Conservation (phyloP, 2,888 invertebrate genomes). For the Labia minor region DNA sequence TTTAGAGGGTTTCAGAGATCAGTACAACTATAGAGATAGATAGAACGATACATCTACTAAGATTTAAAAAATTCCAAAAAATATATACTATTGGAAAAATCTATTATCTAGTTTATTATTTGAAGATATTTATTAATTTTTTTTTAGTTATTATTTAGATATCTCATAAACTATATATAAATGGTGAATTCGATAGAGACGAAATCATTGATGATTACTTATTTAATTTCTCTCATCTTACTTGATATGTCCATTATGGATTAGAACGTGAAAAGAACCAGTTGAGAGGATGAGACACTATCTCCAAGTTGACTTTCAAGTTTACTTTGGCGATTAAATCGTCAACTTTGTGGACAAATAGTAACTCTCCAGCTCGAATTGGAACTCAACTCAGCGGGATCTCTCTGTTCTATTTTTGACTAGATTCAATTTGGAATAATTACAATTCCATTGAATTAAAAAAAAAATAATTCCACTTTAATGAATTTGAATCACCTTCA, state of each 20-base stretch:
- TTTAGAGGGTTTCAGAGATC: too few relatives aligned
- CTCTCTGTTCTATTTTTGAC: background rate
- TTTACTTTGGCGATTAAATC: conserved; percentile 4
- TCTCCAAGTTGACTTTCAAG: conserved; percentile 5
- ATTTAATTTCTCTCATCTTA: background rate
- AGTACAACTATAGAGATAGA: too few relatives aligned
- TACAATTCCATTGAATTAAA: too few relatives aligned
- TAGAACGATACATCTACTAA: too few relatives aligned
- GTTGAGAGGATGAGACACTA: background rate
- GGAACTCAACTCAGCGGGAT: background rate
- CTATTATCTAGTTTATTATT: too few relatives aligned
- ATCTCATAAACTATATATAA: too few relatives aligned
- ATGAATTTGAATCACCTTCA: too few relatives aligned
- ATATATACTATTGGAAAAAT: too few relatives aligned
- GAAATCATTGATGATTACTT: background rate
- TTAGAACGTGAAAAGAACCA: background rate
- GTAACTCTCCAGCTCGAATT: background rate
- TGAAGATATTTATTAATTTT: too few relatives aligned
- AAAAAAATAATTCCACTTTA: too few relatives aligned
- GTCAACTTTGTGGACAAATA: conserved; percentile 8
- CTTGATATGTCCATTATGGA: background rate
- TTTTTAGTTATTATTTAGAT: too few relatives aligned
- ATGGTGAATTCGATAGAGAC: background rate
- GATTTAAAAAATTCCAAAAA: too few relatives aligned
- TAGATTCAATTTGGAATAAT: background rate